Percentiles rank a stretch among this genome's conserved stretches.
Evolutionary conservation across 64 coral and sea anemone species (phyloP).

Genomic region (Catalaphyllia jardinei): DNA sequence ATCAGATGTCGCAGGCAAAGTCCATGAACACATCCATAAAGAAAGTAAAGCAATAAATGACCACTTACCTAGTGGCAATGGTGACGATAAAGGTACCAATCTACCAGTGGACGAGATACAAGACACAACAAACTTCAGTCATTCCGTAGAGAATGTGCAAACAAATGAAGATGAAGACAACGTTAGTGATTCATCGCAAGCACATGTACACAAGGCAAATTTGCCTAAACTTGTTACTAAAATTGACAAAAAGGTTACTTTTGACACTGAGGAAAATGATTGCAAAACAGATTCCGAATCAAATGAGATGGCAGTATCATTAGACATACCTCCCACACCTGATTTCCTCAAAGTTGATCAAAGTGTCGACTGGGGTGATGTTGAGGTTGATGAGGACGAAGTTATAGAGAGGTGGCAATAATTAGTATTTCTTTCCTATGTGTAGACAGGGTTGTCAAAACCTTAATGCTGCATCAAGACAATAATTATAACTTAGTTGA

Average conservation of each 20-base stretch:
- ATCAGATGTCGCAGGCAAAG: background rate
- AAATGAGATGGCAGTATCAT: background rate
- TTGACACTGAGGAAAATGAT: conserved; percentile 21
- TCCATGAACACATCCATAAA: background rate
- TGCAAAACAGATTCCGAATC: background rate
- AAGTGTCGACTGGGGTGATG: background rate
- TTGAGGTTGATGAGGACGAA: background rate
- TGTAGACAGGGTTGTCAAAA: background rate
- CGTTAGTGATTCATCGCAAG: background rate
- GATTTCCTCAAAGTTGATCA: conserved; percentile 11
- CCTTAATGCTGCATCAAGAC: background rate
- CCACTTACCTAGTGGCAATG: background rate
- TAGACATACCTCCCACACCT: conserved; percentile 23
- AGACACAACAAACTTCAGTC: background rate
- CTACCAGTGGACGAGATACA: background rate
- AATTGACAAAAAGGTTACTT: conserved; percentile 13
- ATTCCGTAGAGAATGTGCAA: background rate
- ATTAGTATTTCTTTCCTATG: background rate
- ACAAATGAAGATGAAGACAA: background rate
- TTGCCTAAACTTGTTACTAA: conserved; percentile 7
- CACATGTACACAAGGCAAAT: background rate
- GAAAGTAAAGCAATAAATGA: background rate
- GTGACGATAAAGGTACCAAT: background rate
- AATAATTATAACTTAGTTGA: background rate
- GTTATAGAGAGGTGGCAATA: background rate